Conservation (phyloP, 2,888 invertebrate genomes). For the Coremacera marginata region DNA sequence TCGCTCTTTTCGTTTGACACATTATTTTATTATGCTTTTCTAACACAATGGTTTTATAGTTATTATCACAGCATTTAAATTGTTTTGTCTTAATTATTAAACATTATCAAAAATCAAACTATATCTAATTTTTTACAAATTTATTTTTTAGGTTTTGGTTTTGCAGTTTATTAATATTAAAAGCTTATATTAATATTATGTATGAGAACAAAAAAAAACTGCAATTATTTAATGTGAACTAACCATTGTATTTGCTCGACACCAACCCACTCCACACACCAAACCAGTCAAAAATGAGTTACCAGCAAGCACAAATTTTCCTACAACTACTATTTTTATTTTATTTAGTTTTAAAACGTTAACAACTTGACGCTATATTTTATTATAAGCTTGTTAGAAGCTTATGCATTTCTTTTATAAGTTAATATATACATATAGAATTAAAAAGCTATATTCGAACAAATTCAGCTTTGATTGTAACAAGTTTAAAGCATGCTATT, state of each 20-base stretch:
- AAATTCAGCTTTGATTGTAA: no score
- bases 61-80: no score
- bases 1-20: no score
- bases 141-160: constrained; percentile 62
- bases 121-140: constrained; percentile 23
- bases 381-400: no score
- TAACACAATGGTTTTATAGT: no score
- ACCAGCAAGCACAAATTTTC: constrained; percentile 7
- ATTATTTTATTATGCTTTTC: no score
- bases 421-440: no score
- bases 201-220: not conserved
- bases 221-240: not conserved
- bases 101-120: not conserved
- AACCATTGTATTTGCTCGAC: not conserved
- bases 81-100: not conserved
- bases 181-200: not conserved
- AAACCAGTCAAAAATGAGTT: not conserved
- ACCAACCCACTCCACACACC: not conserved
- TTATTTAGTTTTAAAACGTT: not conserved
- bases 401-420: no score
- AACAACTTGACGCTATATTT: no score
- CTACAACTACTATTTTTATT: not conserved
- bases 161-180: constrained; percentile 58
- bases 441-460: no score
- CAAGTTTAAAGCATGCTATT: no score